Evolutionary conservation across 2,113 vertebrate genomes (phyloP), one percentile per base, ranked within the genome.

Genomic region (Microcebus lehilahytsara): DNA sequence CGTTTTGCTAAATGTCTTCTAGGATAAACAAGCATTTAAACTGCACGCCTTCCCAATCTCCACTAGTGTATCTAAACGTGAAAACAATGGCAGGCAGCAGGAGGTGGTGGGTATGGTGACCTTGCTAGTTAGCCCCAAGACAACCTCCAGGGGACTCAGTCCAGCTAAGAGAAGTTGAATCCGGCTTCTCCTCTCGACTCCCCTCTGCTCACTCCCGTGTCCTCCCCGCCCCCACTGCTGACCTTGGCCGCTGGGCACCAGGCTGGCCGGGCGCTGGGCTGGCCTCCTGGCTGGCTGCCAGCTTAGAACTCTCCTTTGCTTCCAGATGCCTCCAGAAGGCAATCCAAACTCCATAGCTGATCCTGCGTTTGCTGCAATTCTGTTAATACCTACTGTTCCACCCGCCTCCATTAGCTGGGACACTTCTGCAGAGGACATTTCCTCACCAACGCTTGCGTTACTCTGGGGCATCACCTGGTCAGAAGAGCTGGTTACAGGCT

Each of bases 341-440:
- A 53, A 78, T 13, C 23, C 13, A 27, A 37, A 32, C 32, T 32
- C 5, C 1, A 19, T 53, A 22, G 0, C 27, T 13, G 14, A 58
- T 58, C 60, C 69, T 42, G 42, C 42, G 42, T 42, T 6, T 5
- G 34, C 0, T 11, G 51, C 1, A 3, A 49, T 20, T 49, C 46
- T 49, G 13, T 56, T 6, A 19, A 56, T 56, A 19, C 30, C 32
- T 13, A 20, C 22, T 6, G 0, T 9, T 10, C 11, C 0, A 0
- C 6, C 5, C 11, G 6, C 9, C 0, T 8, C 3, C 4, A 25
- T 6, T 6, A 0, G 19, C 30, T 6, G 10, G 56, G 37, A 12
- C 0, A 0, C 27, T 9, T 40, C 51, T 1, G 14, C 0, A 49
- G 2, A 30, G 34, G 11, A 14, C 5, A 0, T 51, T 30, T 37